Evolutionary conservation across 2,888 invertebrate species (phyloP).

Genomic region (Serrognathus titanus): DNA sequence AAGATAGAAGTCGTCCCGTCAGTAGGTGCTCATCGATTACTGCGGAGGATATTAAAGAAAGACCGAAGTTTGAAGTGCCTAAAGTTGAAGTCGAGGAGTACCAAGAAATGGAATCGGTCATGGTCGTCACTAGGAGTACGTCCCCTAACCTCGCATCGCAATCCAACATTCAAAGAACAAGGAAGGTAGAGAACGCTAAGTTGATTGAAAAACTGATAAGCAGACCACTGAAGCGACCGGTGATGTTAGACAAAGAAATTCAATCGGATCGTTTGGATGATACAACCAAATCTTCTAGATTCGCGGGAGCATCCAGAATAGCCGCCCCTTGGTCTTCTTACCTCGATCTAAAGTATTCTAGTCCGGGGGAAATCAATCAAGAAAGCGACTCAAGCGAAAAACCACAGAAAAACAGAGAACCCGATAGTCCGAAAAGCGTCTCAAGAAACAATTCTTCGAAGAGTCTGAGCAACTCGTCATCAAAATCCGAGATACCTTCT

Average conservation of each 20-base stretch:
- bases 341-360: conserved; percentile 52
- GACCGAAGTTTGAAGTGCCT: conserved; percentile 6
- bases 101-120: conserved; percentile 52
- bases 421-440: conserved; percentile 42
- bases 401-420: conserved; percentile 48
- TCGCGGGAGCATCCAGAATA: conserved; percentile 55
- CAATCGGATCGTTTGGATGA: conserved; percentile 73
- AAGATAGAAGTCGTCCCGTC: conserved; percentile 34
- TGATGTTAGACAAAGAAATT: conserved; percentile 66
- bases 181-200: conserved; percentile 70
- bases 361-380: conserved; percentile 33
- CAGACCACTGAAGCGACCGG: conserved; percentile 53
- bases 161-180: conserved; percentile 57
- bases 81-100: conserved; percentile 9
- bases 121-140: conserved; percentile 70
- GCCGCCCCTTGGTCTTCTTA: conserved; percentile 64
- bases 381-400: conserved; percentile 47
- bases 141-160: conserved; percentile 69
- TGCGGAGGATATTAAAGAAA: conserved; percentile 31
- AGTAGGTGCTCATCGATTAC: conserved; percentile 42
- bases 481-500: conserved; percentile 23
- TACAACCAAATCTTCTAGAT: conserved; percentile 63
- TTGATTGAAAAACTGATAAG: conserved; percentile 68
- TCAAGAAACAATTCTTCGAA: conserved; percentile 49
- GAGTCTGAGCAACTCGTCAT: conserved; percentile 45